Conservation (phyloP, 2,113 vertebrate genomes). For the Heteronetta atricapilla region DNA sequence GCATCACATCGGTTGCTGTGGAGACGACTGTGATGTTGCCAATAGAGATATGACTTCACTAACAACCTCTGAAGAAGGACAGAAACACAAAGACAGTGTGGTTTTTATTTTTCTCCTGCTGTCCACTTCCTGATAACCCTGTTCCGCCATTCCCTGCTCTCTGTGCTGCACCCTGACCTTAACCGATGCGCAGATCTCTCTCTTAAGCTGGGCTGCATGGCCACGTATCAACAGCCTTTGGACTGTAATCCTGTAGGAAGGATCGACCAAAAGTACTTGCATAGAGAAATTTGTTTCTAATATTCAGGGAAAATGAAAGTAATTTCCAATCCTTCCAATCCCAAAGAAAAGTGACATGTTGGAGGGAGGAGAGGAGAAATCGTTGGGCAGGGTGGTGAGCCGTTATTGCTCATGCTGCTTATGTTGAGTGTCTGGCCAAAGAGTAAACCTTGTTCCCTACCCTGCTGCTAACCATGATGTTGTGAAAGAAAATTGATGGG, state of each 20-base stretch:
- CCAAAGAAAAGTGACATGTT: neutral
- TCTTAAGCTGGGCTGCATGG: neutral
- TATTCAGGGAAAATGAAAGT: neutral
- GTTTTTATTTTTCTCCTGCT: neutral
- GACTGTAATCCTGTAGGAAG: neutral
- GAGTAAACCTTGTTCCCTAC: neutral
- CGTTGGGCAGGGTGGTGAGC: neutral
- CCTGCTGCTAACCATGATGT: neutral
- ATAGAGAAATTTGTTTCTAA: neutral
- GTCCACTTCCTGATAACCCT: neutral
- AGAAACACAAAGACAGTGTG: neutral
- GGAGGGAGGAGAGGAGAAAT: neutral
- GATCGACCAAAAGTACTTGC: neutral
- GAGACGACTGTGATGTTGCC: constrained; percentile 57
- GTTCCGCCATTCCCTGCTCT: neutral
- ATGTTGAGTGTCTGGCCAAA: neutral
- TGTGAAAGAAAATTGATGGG: neutral
- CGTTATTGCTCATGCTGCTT: neutral
- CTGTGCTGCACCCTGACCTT: neutral
- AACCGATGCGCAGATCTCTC: neutral
- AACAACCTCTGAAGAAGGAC: neutral
- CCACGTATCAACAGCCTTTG: neutral
- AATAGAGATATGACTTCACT: constrained; percentile 45
- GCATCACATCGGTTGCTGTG: constrained; percentile 65
- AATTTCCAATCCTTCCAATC: neutral